Base-by-base conservation (phyloP, 2,113 vertebrate genomes). In the Chaetorhynchus papuensis region DNA sequence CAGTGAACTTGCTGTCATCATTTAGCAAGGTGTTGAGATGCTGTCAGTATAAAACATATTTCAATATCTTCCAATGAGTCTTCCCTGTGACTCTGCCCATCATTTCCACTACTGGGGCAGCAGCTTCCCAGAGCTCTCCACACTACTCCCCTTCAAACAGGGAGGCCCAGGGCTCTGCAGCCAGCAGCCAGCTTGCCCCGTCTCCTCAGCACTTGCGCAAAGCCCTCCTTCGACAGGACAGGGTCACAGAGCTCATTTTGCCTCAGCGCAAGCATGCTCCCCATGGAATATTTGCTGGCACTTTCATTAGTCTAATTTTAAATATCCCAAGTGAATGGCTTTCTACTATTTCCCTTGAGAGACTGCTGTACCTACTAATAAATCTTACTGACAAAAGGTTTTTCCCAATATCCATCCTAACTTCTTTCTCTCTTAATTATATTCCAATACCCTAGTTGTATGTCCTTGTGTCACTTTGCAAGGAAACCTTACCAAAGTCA, bases 231-330 rank as follows among this genome's bases (percentile, higher is more conserved):
- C 2, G 2, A 72, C 65, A 90, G 70, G 75, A 72, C 9, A 18
- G 88, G 82, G 93, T 93, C 56, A 5, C 52, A 77, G 80, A 90
- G 86, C 88, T 92, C 88, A 87, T 93, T 83, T 77, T 86, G 83
- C 64, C 86, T 97, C 88, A 87, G 61, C 68, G 53, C 5, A 9
- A 85, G 64, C 56, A 37, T 10, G 11, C 7, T 93, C 92, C 88
- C 94, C 28, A 16, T 17, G 64, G 90, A 83, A 88, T 93, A 74
- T 83, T 90, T 89, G 37, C 65, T 86, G 91, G 93, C 95, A 94
- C 80, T 71, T 89, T 92, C 96, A 96, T 96, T 95, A 96, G 83
- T 96, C 88, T 97, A 68, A 90, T 90, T 96, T 94, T 94, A 94
- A 96, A 79, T 71, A 94, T 89, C 96, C 85, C 88, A 71, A 92